These are phyloP conservation scores for Aegithalos caudatus DNA, from an alignment of 2,113 vertebrate species.

Conservation along the genomic window DNA sequence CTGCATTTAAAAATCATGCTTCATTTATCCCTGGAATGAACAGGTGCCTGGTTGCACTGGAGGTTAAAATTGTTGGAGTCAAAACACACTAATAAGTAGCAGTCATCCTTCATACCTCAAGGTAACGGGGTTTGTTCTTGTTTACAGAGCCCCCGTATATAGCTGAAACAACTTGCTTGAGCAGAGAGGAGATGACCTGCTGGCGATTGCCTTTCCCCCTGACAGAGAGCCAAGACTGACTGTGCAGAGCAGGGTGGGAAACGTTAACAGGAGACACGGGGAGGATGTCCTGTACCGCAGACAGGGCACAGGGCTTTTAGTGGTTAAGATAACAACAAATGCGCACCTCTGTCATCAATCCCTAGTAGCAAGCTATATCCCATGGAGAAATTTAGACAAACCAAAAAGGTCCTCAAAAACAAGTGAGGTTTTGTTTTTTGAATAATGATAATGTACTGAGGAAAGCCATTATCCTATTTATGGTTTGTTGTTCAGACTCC, in stretches of 20 bases:
- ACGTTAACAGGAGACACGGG: background rate
- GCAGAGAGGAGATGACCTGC: background rate
- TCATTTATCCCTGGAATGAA: background rate
- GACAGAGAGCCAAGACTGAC: background rate
- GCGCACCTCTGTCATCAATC: constrained; percentile 45
- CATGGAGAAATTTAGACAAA: constrained; percentile 30
- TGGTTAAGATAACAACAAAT: constrained; percentile 32
- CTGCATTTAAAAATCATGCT: background rate
- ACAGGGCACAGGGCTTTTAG: constrained; percentile 19
- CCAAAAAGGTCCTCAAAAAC: constrained; percentile 17
- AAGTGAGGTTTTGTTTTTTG: constrained; percentile 28
- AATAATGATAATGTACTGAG: constrained; percentile 7
- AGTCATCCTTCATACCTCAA: background rate
- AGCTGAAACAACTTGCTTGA: background rate
- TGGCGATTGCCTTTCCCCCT: background rate
- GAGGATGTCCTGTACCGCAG: constrained; percentile 29
- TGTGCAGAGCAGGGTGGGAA: background rate
- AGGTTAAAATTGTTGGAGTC: background rate
- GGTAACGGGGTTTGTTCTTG: background rate
- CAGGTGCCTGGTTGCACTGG: background rate
- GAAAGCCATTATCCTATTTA: constrained; percentile 45
- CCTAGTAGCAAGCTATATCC: constrained; percentile 1
- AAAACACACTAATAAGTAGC: background rate
- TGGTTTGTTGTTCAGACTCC: constrained; percentile 50
- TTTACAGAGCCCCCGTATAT: background rate